Evolutionary conservation across 1,140 invertebrate genomes (phyloP), one percentile per base, ranked within the genome.

Genomic region (Vanessa atalanta): DNA sequence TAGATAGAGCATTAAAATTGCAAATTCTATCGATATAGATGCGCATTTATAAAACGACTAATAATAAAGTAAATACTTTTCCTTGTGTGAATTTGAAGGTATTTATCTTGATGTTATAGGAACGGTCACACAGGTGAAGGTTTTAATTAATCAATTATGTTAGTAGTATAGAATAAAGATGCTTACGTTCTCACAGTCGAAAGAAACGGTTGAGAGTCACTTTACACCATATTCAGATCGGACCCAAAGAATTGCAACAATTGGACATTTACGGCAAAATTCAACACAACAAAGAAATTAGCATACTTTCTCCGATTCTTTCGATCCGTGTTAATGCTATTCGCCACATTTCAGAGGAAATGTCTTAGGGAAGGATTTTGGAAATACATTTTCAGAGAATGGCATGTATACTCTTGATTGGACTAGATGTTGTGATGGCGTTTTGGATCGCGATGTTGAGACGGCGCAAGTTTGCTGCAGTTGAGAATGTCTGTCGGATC

Each of bases 401-500:
- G 20, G 23, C 11, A 60, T 55, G 23, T 55, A 55, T 55, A 55
- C 13, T 55, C 15, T 16, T 8, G n/a, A n/a, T 23, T 8, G n/a
- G 15, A 20, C 1, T 43, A 50, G n/a, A 55, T 8, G 0, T 20
- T n/a, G 7, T 55, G 51, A 55, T 16, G 15, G 51, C 1, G 20
- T 55, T 20, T 20, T 12, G 23, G 23, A 60, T 60, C 26, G 9
- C 1, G 3, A 31, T 31, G 0, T 31, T 11, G 26, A n/a, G 23
- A 26, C 13, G 57, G 20, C 7, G 31, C 31, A 31, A 61, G 57
- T 15, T n/a, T n/a, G 43, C 8, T 61, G 47, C 23, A 60, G 68
- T 63, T 61, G 57, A 50, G 51, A 51, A 63, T 63, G 48, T 37
- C 68, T 63, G 68, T 63, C 47, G 68, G 68, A 70, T 70, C 68